Conservation (phyloP, 2,888 invertebrate species). For the Drosophila nr. medialis region DNA sequence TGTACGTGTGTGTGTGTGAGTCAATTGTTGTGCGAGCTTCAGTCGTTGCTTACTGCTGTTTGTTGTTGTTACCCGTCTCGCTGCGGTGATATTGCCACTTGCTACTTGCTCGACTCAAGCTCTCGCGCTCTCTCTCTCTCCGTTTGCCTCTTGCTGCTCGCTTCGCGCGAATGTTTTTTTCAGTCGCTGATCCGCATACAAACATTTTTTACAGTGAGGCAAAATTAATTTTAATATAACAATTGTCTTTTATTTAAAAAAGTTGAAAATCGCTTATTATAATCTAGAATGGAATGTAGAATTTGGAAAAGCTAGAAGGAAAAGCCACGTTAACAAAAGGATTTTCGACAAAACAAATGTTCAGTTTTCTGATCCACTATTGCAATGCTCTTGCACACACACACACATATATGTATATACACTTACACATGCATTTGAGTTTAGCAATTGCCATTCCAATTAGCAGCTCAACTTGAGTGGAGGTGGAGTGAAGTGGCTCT, state of each 20-base stretch:
- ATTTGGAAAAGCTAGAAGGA: neutral
- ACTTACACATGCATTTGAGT: slow-evolving; percentile 40
- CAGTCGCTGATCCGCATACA: slow-evolving; percentile 52
- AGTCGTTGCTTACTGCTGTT: slow-evolving; percentile 23
- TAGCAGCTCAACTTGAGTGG: slow-evolving; percentile 79
- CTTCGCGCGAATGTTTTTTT: slow-evolving; percentile 35
- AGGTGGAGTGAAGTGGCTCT: slow-evolving; percentile 56
- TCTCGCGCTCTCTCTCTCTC: slow-evolving; percentile 17
- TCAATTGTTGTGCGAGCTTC: slow-evolving; percentile 51
- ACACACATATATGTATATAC: neutral
- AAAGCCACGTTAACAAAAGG: neutral
- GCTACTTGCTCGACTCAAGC: slow-evolving; percentile 67
- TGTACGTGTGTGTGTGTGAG: slow-evolving; percentile 48
- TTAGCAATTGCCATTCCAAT: slow-evolving; percentile 74
- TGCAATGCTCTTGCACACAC: slow-evolving; percentile 8
- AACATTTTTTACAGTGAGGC: slow-evolving; percentile 39
- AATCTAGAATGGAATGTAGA: neutral
- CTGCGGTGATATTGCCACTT: slow-evolving; percentile 74
- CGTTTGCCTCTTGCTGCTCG: slow-evolving; percentile 15
- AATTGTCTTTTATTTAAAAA: neutral
- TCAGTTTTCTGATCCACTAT: slow-evolving; percentile 42
- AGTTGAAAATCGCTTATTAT: neutral
- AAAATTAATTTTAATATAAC: neutral
- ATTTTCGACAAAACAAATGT: neutral
- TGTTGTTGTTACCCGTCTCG: slow-evolving; percentile 27